A percentile compares a stretch with the other conserved stretches of the same genome.
These are phyloP conservation scores for Cotesia chilonis DNA, from an alignment of 1,140 invertebrate genomes.

Conservation along the genomic window DNA sequence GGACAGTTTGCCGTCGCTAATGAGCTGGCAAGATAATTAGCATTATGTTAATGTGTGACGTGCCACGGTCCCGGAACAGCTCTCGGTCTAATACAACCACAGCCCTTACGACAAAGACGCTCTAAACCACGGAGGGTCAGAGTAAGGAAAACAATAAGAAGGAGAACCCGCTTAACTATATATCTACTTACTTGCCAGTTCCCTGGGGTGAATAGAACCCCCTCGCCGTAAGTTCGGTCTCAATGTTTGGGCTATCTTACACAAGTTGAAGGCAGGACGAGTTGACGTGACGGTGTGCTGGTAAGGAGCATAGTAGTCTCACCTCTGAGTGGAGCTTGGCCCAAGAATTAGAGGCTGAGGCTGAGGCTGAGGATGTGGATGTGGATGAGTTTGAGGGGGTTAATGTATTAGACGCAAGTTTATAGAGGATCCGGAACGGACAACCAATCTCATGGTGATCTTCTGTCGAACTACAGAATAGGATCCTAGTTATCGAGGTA, in stretches of 20 bases:
- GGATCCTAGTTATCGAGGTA: constrained; percentile 32
- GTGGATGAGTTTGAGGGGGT: constrained; percentile 12
- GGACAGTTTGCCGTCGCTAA: constrained; percentile 66
- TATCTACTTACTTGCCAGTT: background rate
- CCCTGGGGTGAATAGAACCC: constrained; percentile 1
- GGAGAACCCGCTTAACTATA: background rate
- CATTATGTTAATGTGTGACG: constrained; percentile 66
- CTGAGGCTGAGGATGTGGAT: background rate
- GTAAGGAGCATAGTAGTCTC: background rate
- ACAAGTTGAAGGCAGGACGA: constrained; percentile 40
- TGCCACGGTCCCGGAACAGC: constrained; percentile 48
- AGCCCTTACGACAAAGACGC: too few relatives aligned
- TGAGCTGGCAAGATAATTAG: constrained; percentile 67
- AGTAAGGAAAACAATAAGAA: background rate
- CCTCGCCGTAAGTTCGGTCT: constrained; percentile 44
- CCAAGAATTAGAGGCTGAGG: constrained; percentile 31
- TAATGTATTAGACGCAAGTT: constrained; percentile 38
- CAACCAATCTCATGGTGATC: constrained; percentile 38
- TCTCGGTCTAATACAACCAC: constrained; percentile 30
- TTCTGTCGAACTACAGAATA: constrained; percentile 29
- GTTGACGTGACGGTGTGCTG: background rate
- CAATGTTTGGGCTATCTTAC: constrained; percentile 51
- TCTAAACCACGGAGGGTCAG: constrained; percentile 36
- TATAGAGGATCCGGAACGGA: constrained; percentile 37
- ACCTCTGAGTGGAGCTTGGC: background rate